Percentiles rank a stretch among this genome's conserved stretches.
Conservation (phyloP, 2,797 vertebrate species). For the Xiphophorus birchmanni region DNA sequence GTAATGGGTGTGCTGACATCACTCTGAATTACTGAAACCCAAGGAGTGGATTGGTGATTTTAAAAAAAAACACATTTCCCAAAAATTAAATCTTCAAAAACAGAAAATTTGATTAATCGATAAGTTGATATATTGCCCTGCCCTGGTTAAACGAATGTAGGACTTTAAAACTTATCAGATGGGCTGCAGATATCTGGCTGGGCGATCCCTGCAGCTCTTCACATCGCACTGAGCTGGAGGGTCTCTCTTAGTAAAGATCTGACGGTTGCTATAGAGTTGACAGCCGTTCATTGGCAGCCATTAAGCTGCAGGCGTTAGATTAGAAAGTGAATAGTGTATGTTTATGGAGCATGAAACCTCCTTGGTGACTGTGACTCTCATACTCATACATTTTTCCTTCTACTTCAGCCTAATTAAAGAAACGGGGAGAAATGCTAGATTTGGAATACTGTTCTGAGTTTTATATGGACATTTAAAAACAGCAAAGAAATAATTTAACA, state of each 20-base stretch:
- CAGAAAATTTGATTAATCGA: too few species aligned
- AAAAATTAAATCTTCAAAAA: too few species aligned
- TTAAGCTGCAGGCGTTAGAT: conserved; percentile 66
- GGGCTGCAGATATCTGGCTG: conserved; percentile 15
- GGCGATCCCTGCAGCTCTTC: conserved; percentile 45
- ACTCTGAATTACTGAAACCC: too few species aligned
- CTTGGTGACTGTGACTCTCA: conserved; percentile 45
- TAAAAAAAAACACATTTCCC: too few species aligned
- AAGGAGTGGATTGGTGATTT: too few species aligned
- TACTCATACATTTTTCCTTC: conserved; percentile 6
- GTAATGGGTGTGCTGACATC: too few species aligned
- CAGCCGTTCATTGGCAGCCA: conserved; percentile 47
- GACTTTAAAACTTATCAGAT: conserved; percentile 44
- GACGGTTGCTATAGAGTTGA: conserved; percentile 51
- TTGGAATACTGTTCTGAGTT: background rate
- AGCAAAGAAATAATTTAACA: background rate
- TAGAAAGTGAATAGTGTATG: conserved; percentile 62
- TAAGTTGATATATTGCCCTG: too few species aligned
- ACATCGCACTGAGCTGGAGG: conserved; percentile 34
- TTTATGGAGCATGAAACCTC: conserved; percentile 54
- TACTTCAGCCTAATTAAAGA: background rate
- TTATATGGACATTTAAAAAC: background rate
- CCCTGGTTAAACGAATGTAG: conserved; percentile 3
- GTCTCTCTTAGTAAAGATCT: conserved; percentile 64
- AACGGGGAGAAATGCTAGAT: background rate